Percentiles rank a stretch among this genome's conserved stretches.
phyloP scores from a whole-genome alignment of 23 tunicate genomes.

The Diplosoma virens region DNA sequence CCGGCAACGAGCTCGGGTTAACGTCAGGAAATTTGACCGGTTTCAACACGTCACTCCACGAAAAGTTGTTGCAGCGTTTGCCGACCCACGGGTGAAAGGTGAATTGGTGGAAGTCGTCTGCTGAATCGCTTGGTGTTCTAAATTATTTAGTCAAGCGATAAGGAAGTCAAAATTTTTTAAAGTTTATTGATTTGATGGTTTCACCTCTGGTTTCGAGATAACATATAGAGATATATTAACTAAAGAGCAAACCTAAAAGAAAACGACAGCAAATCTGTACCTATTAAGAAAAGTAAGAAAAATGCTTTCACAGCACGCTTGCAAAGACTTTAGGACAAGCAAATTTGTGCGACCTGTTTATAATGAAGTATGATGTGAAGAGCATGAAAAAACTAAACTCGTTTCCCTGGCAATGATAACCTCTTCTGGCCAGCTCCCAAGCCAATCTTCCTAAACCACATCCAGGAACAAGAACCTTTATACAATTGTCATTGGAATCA shows the following conservation, averaged over 20 bases:
- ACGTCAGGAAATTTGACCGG: constrained; percentile 94
- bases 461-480: constrained; percentile 79
- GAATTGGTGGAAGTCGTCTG: constrained; percentile 66
- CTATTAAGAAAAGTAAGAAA: no score
- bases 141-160: not conserved
- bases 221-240: not conserved
- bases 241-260: no score
- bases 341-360: constrained; percentile 45
- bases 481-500: no score
- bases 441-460: constrained; percentile 94
- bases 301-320: no score
- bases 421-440: constrained; percentile 92
- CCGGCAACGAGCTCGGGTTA: constrained; percentile 46
- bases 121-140: constrained; percentile 22
- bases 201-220: not conserved
- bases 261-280: no score
- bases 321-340: no score
- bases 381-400: constrained; percentile 96
- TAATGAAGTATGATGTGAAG: constrained; percentile 77
- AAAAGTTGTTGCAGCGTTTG: constrained; percentile 61
- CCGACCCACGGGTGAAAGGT: constrained; percentile 84
- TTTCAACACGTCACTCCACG: constrained; percentile 61
- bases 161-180: not conserved
- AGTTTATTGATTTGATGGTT: not conserved
- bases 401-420: constrained; percentile 83